Evolutionary conservation across 2,113 vertebrate genomes (phyloP), one percentile per base, ranked within the genome.

Genomic region (Ictidomys tridecemlineatus): DNA sequence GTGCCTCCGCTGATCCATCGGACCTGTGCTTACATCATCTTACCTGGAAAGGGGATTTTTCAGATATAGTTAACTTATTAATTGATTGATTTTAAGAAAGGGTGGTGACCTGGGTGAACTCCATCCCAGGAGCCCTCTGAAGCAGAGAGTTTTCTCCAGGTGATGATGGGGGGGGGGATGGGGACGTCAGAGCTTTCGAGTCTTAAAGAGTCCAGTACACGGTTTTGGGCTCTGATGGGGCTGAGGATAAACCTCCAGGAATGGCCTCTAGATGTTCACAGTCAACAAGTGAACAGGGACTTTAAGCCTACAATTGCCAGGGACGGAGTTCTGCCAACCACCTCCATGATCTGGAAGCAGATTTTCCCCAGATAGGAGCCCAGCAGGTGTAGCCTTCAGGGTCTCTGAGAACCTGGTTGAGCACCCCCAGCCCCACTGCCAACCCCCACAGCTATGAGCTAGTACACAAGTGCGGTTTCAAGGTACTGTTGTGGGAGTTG

Each of bases 191-290:
- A 65, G 12, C 24, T 5, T 65, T 12, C 14, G 26, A 14, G 12
- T n/a, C 24, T 17, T 26, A 32, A 70, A 56, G 6, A 3, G 9
- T 8, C 20, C 8, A 24, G 2, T 34, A 6, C 9, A 3, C 1
- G 1, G 28, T 28, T 34, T 14, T 8, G 72, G 24, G 58, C 14
- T n/a, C 45, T 37, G 53, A 18, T 32, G 32, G 37, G 10, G 26
- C 45, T 17, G 4, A 16, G 34, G 11, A 17, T 8, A 5, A 45
- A 12, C 48, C 34, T 13, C 8, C 7, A 6, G 24, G 12, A 39
- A 14, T 34, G 30, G 17, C 73, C 53, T 24, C 80, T 0, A 11
- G 70, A 4, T 34, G 32, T n/a, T 2, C 3, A 76, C 20, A 51
- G 22, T 4, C 42, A 32, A 14, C 26, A 34, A 18, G 32, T 2